These are phyloP conservation scores for Syrista parreyssii DNA, from an alignment of 2,888 invertebrate species.

Conservation along the genomic window DNA sequence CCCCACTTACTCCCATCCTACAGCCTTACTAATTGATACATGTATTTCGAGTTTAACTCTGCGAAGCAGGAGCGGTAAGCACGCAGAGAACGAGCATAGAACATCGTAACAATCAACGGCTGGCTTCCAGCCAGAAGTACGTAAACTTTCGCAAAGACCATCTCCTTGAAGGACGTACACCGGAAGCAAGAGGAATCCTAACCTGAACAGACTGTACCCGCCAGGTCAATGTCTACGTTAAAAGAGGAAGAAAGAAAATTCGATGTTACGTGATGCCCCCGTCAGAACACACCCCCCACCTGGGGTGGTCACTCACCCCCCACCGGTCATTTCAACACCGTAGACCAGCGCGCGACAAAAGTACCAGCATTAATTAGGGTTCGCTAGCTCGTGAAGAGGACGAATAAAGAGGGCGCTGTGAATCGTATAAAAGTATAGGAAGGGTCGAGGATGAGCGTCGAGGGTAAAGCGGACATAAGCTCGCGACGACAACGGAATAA, in stretches of 20 bases:
- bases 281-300: constrained; percentile 12
- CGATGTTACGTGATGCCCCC: constrained; percentile 6
- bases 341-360: neutral
- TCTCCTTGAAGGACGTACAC: neutral
- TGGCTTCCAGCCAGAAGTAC: neutral
- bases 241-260: constrained; percentile 28
- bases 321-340: neutral
- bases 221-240: constrained; percentile 26
- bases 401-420: neutral
- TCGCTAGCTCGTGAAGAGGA: neutral
- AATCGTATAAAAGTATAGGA: constrained; percentile 9
- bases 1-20: neutral
- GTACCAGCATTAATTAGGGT: neutral
- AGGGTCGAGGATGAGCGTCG: neutral
- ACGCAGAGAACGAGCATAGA: neutral
- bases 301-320: too few species aligned
- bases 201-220: neutral
- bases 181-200: neutral
- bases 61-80: neutral
- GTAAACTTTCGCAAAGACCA: neutral
- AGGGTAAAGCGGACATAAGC: constrained; percentile 16
- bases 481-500: constrained; percentile 18
- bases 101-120: neutral
- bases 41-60: neutral
- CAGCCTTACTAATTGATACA: constrained; percentile 20